These are phyloP conservation scores for Cosmorhoe ocellata DNA, from an alignment of 2,888 invertebrate genomes.

Conservation along the genomic window DNA sequence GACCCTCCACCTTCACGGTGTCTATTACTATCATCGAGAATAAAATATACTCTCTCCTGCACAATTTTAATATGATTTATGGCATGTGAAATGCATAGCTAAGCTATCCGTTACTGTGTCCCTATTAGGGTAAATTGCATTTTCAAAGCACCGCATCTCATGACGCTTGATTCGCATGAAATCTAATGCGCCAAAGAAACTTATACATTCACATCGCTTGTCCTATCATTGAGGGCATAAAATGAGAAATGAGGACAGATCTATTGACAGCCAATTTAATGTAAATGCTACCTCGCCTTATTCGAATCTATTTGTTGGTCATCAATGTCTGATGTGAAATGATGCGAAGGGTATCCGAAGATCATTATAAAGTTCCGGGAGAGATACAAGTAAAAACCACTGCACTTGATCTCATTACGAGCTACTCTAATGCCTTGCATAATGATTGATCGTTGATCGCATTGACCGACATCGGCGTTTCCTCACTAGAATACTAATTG, in stretches of 20 bases:
- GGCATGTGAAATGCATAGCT: too few species aligned
- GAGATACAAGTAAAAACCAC: conserved; percentile 33
- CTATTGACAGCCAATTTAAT: conserved; percentile 67
- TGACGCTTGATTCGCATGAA: conserved; percentile 16
- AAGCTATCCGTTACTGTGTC: conserved; percentile 15
- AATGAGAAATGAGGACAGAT: conserved; percentile 62
- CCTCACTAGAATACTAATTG: conserved; percentile 48
- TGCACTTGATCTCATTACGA: conserved; percentile 54
- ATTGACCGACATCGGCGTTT: conserved; percentile 45
- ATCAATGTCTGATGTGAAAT: conserved; percentile 33
- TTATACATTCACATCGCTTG: conserved; percentile 40
- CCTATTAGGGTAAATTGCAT: conserved; percentile 25
- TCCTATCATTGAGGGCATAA: conserved; percentile 44
- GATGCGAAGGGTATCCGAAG: conserved; percentile 12
- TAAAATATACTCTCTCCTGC: conserved; percentile 25
- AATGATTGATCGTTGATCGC: conserved; percentile 60
- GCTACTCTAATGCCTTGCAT: conserved; percentile 44
- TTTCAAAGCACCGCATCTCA: conserved; percentile 15
- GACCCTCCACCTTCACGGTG: conserved; percentile 38
- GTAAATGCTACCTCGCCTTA: conserved; percentile 54
- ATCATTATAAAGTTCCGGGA: conserved; percentile 27
- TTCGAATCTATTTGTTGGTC: conserved; percentile 46
- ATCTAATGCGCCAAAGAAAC: conserved; percentile 21
- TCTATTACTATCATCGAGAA: conserved; percentile 25
- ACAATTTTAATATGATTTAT: conserved; percentile 32